Conservation (phyloP, 2,888 invertebrate genomes). For the Chesias legatella region DNA sequence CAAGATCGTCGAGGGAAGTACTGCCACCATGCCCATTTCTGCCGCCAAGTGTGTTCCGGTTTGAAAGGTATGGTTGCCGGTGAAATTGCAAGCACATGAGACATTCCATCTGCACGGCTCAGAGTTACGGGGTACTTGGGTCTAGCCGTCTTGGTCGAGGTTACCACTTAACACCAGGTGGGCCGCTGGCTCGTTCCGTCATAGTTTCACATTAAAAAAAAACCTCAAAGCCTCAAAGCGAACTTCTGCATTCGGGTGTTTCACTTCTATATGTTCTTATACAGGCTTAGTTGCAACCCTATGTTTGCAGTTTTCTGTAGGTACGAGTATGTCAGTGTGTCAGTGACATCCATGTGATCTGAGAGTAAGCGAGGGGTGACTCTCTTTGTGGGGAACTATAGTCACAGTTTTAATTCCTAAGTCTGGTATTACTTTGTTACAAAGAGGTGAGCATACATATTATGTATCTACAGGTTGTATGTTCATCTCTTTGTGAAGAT, state of each 20-base stretch:
- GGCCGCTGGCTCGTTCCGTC: too few relatives aligned
- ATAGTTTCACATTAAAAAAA: not conserved
- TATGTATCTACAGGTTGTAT: not conserved
- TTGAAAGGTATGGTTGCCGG: too few relatives aligned
- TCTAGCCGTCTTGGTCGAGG: too few relatives aligned
- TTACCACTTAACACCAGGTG: too few relatives aligned
- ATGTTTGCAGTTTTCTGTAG: slow-evolving; percentile 33
- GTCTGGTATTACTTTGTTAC: slow-evolving; percentile 13
- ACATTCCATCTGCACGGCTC: too few relatives aligned
- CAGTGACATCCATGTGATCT: slow-evolving; percentile 38
- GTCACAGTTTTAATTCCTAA: slow-evolving; percentile 24
- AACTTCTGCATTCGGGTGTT: too few relatives aligned
- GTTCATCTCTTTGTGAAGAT: not conserved
- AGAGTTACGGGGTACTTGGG: too few relatives aligned
- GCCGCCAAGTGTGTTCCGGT: too few relatives aligned
- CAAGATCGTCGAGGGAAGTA: too few relatives aligned
- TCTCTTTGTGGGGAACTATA: slow-evolving; percentile 10
- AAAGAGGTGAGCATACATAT: not conserved
- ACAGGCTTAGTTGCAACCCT: slow-evolving; percentile 22
- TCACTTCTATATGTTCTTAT: not conserved
- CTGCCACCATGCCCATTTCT: too few relatives aligned
- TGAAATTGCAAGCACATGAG: too few relatives aligned
- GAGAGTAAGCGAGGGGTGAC: slow-evolving; percentile 13
- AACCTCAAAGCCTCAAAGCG: not conserved
- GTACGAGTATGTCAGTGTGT: slow-evolving; percentile 50